phyloP scores from a whole-genome alignment of 2,888 invertebrate species.

The Zaprionus lineosus region DNA sequence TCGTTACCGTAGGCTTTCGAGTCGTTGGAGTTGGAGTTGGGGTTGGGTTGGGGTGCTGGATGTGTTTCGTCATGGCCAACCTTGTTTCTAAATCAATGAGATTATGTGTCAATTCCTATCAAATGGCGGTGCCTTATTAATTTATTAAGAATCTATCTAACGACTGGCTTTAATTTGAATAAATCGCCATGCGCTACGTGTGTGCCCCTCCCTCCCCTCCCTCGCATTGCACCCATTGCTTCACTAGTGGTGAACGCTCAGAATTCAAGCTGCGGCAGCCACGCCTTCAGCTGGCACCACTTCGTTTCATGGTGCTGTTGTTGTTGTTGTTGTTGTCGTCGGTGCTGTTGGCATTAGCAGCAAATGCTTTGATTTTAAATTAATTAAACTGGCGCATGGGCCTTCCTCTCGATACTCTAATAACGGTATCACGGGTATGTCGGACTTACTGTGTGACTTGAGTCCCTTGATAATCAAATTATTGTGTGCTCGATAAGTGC shows the following conservation, averaged over 20 bases:
- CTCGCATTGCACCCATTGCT: constrained; percentile 65
- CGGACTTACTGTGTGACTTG: too few relatives aligned
- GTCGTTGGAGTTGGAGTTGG: constrained; percentile 18
- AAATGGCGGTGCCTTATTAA: not conserved
- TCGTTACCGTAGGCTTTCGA: too few relatives aligned
- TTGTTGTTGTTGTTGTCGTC: constrained; percentile 6
- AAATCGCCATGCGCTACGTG: constrained; percentile 45
- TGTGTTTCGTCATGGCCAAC: too few relatives aligned
- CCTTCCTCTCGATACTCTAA: constrained; percentile 34
- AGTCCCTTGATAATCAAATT: constrained; percentile 18
- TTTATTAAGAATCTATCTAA: constrained; percentile 47
- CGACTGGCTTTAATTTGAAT: constrained; percentile 36
- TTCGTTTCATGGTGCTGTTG: constrained; percentile 61
- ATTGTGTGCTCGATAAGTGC: too few relatives aligned
- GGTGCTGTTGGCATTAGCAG: constrained; percentile 27
- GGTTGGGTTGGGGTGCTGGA: too few relatives aligned
- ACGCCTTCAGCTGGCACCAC: constrained; percentile 56
- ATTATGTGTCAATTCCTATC: constrained; percentile 16
- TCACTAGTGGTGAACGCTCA: constrained; percentile 31
- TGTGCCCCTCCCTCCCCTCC: too few relatives aligned
- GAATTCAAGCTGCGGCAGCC: constrained; percentile 19
- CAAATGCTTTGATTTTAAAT: constrained; percentile 50
- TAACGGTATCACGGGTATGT: too few relatives aligned
- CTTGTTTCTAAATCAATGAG: constrained; percentile 19
- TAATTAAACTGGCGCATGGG: constrained; percentile 59